Evolutionary conservation across 2,113 vertebrate species (phyloP).

Genomic region (Trachemys scripta): DNA sequence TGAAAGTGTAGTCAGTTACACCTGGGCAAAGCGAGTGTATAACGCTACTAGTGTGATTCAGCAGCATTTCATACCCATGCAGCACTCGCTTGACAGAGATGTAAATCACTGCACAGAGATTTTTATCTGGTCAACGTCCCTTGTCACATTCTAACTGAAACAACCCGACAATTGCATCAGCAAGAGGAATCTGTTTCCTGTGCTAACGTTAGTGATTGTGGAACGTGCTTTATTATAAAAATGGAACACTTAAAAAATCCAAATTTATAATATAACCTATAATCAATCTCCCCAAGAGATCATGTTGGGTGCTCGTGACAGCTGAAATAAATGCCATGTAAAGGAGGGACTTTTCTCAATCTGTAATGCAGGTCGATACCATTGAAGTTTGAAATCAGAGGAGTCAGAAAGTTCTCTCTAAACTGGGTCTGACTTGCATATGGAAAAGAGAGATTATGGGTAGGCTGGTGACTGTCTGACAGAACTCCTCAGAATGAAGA

Average conservation of each 20-base stretch:
- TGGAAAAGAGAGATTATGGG: not conserved
- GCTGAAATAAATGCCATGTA: slow-evolving; percentile 7
- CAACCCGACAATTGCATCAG: not conserved
- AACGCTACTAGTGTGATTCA: not conserved
- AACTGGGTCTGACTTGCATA: not conserved
- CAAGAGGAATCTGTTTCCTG: not conserved
- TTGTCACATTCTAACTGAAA: not conserved
- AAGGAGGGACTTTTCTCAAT: not conserved
- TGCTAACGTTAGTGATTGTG: not conserved
- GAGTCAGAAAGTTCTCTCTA: not conserved
- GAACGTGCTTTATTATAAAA: not conserved
- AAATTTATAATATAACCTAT: not conserved
- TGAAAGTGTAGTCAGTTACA: not conserved
- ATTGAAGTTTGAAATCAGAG: not conserved
- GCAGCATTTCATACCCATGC: not conserved
- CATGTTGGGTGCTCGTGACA: not conserved
- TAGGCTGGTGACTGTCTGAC: not conserved
- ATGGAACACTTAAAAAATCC: not conserved
- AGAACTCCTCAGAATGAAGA: not conserved
- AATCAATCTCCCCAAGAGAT: not conserved
- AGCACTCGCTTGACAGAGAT: not conserved
- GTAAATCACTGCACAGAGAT: not conserved
- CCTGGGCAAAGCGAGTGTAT: not conserved
- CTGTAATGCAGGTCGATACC: not conserved
- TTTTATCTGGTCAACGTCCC: not conserved